A percentile compares a stretch with the other conserved stretches of the same genome.
phyloP scores from a whole-genome alignment of 1,140 invertebrate genomes.

The Adelges cooleyi region DNA sequence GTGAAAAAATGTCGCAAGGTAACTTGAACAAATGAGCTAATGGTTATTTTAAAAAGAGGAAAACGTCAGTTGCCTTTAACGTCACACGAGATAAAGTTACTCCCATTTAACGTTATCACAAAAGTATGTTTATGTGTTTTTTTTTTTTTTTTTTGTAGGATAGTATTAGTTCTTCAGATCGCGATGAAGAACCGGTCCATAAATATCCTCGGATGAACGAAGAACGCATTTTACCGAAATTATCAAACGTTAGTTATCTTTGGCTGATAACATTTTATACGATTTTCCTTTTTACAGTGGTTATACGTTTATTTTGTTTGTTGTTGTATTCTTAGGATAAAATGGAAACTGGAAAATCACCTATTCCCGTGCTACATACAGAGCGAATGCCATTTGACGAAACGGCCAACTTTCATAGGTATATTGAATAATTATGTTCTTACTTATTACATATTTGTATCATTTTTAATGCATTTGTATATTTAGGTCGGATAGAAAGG shows the following conservation, averaged over 20 bases:
- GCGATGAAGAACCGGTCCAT: conserved; percentile 55
- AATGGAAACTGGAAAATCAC: conserved; percentile 17
- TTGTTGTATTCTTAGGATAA: neutral
- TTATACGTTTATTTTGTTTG: no score
- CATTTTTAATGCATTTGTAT: neutral
- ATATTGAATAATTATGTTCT: neutral
- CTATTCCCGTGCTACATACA: neutral
- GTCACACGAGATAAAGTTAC: neutral
- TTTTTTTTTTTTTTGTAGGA: conserved; percentile 12
- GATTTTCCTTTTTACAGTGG: no score
- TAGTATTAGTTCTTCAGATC: conserved; percentile 37
- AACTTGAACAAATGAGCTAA: conserved; percentile 19
- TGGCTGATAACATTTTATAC: no score
- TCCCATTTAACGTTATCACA: neutral
- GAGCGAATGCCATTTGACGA: conserved; percentile 26
- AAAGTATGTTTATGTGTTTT: no score
- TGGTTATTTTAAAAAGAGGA: no score
- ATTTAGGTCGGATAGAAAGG: conserved; percentile 54
- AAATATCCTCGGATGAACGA: conserved; percentile 50
- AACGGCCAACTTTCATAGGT: conserved; percentile 23
- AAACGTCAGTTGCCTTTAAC: no score
- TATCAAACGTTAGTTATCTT: no score
- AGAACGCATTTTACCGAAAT: no score
- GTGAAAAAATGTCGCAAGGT: conserved; percentile 40
- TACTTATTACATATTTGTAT: neutral